Percentiles rank a stretch among this genome's conserved stretches.
Conservation (phyloP, 2,888 invertebrate species). For the Pachydiplax longipennis region DNA sequence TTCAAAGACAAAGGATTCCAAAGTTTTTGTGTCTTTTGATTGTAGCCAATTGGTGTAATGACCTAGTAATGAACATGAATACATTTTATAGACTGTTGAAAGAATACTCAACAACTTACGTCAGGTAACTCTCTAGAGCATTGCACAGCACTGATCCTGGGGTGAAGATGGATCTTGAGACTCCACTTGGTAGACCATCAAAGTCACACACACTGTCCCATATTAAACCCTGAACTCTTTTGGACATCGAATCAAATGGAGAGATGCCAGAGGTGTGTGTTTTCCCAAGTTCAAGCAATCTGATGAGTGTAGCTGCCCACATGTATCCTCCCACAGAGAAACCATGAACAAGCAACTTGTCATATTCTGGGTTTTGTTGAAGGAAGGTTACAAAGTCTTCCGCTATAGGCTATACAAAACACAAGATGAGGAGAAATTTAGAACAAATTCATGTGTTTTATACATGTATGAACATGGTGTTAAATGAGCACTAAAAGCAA, state of each 20-base stretch:
- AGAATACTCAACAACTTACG: slow-evolving; percentile 51
- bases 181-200: slow-evolving; percentile 59
- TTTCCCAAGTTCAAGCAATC: slow-evolving; percentile 55
- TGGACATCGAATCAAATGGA: slow-evolving; percentile 53
- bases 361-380: slow-evolving; percentile 14
- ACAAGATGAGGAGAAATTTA: not conserved
- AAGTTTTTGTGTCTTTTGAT: too few relatives aligned
- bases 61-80: too few relatives aligned
- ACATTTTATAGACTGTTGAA: not conserved
- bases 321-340: slow-evolving; percentile 25
- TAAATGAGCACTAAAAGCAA: too few relatives aligned
- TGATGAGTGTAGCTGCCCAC: not conserved
- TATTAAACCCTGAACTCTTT: slow-evolving; percentile 63
- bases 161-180: slow-evolving; percentile 58
- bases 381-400: slow-evolving; percentile 14
- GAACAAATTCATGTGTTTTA: too few relatives aligned
- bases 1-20: too few relatives aligned
- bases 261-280: not conserved
- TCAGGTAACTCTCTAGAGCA: slow-evolving; percentile 56
- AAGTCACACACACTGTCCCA: slow-evolving; percentile 62
- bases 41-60: too few relatives aligned
- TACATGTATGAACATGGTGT: too few relatives aligned
- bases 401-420: not conserved
- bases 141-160: slow-evolving; percentile 55
- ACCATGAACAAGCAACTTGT: slow-evolving; percentile 10